Percentiles rank a stretch among this genome's conserved stretches.
Conservation (phyloP, 2,113 vertebrate species). For the Xenus cinereus region DNA sequence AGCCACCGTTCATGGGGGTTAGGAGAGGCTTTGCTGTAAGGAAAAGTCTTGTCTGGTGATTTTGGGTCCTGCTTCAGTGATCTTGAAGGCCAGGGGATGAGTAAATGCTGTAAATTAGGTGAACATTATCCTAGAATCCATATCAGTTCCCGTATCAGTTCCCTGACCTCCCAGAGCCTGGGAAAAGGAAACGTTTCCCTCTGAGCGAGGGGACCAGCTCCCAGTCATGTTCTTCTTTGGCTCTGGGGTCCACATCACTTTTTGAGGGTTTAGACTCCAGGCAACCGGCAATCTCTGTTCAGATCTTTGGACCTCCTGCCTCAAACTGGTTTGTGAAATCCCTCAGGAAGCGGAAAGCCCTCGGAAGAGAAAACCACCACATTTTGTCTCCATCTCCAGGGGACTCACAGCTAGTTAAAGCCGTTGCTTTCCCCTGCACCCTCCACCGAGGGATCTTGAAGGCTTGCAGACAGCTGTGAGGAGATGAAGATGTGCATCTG, state of each 20-base stretch:
- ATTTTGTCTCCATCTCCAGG: not conserved
- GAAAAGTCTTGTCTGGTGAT: not conserved
- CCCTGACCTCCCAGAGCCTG: not conserved
- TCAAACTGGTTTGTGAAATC: not conserved
- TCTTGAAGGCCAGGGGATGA: not conserved
- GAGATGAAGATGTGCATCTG: not conserved
- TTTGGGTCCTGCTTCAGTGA: not conserved
- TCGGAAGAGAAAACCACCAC: not conserved
- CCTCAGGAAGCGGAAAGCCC: not conserved
- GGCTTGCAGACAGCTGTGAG: not conserved
- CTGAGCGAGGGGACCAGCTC: not conserved
- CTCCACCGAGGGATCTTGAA: not conserved
- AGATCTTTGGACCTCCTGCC: not conserved
- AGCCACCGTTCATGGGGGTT: accelerated
- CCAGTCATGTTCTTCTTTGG: not conserved
- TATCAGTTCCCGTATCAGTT: not conserved
- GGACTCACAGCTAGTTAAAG: not conserved
- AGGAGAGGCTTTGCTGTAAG: not conserved
- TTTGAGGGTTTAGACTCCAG: not conserved
- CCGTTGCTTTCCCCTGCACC: not conserved
- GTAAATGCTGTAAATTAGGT: not conserved
- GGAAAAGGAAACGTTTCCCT: not conserved
- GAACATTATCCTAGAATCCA: not conserved
- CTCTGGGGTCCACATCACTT: not conserved
- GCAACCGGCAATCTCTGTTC: not conserved